Evolutionary conservation across 1,140 invertebrate species (phyloP), one percentile per base, ranked within the genome.

Genomic region (Lordiphosa clarofinis): DNA sequence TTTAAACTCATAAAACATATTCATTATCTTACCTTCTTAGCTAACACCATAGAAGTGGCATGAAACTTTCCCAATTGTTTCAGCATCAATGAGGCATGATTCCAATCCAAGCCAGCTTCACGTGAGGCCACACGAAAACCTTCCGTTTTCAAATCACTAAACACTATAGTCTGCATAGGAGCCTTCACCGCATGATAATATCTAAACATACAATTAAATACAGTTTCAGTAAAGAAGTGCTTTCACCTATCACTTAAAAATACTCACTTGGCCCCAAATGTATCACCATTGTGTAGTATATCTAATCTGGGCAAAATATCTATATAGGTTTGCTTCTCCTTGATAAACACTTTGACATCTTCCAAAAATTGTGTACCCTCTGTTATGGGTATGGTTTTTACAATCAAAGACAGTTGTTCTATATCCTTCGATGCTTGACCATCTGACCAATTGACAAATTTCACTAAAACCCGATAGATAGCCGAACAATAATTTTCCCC

Each of bases 121-220:
- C 87, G 65, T 0, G 88, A 79, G 0, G 87, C 79, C n/a, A 73
- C 43, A 4, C 28, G 58, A n/a, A 63, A 89, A 4, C 87, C 86
- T 19, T 86, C 61, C 0, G 69, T 57, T 33, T 79, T 86, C 0
- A 88, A 62, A 40, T 88, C 87, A 19, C 81, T 65, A n/a, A 88
- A 86, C 1, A 88, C 87, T 28, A 88, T 87, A 0, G 87, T 88
- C 33, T 82, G 78, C 24, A 86, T 65, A 1, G 87, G 87, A 4
- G 36, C 24, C 56, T 88, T 88, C 0, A 86, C 44, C 1, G 87
- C 74, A 53, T 87, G 82, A 74, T 90, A 93, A n/a, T 92, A 92
- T 11, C 89, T 76, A 31, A 56, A 8, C 38, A 2, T 5, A 33
- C 5, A n/a, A 24, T 6, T 6, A 37, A 5, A 10, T 7, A 7